phyloP scores from a whole-genome alignment of 2,113 vertebrate species.

The Drymodes brunneopygia region DNA sequence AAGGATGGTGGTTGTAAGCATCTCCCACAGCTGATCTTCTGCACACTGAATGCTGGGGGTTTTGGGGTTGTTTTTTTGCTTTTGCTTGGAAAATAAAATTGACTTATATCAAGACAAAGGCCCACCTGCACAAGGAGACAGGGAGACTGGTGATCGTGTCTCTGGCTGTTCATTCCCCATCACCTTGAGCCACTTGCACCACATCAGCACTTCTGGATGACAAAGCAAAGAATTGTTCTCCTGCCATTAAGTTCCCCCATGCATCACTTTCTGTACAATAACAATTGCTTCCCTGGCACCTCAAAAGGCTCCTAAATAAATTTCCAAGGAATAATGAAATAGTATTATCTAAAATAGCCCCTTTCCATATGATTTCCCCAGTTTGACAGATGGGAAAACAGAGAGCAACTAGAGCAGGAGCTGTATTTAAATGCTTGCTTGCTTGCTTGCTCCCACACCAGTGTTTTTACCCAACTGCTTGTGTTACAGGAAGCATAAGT shows the following conservation, averaged over 20 bases:
- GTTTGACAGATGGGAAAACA: not conserved
- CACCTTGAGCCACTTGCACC: not conserved
- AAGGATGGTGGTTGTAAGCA: not conserved
- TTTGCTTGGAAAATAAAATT: not conserved
- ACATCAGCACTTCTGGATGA: not conserved
- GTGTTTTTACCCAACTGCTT: not conserved
- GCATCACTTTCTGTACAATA: not conserved
- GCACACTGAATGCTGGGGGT: not conserved
- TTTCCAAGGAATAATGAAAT: not conserved
- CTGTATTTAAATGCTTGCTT: not conserved
- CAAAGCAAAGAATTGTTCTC: not conserved
- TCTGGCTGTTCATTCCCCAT: not conserved
- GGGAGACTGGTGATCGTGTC: not conserved
- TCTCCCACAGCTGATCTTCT: not conserved
- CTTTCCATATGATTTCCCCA: not conserved
- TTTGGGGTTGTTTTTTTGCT: not conserved
- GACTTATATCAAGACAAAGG: not conserved
- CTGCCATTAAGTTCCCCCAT: not conserved
- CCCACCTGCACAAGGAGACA: not conserved
- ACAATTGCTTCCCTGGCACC: not conserved
- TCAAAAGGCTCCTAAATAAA: not conserved
- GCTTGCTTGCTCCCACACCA: not conserved
- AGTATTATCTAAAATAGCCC: not conserved
- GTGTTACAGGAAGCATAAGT: not conserved
- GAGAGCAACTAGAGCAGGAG: not conserved